Percentiles rank a stretch among this genome's conserved stretches.
Evolutionary conservation across 2,888 invertebrate genomes (phyloP).

Genomic region (Odontocerum albicorne): DNA sequence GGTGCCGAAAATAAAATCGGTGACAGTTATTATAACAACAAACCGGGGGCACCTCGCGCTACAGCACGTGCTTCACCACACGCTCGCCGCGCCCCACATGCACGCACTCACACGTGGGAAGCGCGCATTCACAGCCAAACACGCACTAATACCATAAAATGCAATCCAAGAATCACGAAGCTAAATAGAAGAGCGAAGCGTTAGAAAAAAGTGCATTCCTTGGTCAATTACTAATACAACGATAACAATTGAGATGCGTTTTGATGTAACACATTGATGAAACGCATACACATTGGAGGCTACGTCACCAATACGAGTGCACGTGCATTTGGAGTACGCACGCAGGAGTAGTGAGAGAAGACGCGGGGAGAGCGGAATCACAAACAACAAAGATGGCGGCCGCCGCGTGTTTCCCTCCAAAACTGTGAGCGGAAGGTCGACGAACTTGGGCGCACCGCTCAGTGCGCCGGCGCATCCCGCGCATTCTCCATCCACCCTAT

Average conservation of each 20-base stretch:
- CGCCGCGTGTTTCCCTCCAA: conserved; percentile 34
- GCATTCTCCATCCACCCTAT: conserved; percentile 16
- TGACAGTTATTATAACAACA: conserved; percentile 18
- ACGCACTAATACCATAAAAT: background rate
- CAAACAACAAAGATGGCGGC: conserved; percentile 31
- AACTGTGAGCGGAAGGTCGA: conserved; percentile 28
- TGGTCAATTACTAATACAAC: conserved; percentile 8
- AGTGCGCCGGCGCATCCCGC: conserved; percentile 29
- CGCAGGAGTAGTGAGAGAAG: conserved; percentile 6
- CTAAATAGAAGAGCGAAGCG: background rate
- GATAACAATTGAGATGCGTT: background rate
- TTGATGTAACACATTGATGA: no score
- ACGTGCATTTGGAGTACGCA: conserved; percentile 3
- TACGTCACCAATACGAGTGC: conserved; percentile 17
- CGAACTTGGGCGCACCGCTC: conserved; percentile 26
- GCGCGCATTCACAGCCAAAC: conserved; percentile 9
- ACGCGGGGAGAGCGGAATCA: conserved; percentile 14
- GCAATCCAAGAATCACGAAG: background rate
- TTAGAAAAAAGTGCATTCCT: conserved; percentile 22
- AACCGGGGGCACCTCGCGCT: conserved; percentile 17
- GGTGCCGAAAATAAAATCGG: conserved; percentile 8
- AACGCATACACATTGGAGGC: conserved; percentile 7
- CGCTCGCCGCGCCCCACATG: conserved; percentile 6
- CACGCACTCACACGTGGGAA: conserved; percentile 7
- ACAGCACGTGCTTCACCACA: conserved; percentile 20